Evolutionary conservation across 53 echinoderm and acorn worm genomes (phyloP).

Genomic region (Crossaster papposus): DNA sequence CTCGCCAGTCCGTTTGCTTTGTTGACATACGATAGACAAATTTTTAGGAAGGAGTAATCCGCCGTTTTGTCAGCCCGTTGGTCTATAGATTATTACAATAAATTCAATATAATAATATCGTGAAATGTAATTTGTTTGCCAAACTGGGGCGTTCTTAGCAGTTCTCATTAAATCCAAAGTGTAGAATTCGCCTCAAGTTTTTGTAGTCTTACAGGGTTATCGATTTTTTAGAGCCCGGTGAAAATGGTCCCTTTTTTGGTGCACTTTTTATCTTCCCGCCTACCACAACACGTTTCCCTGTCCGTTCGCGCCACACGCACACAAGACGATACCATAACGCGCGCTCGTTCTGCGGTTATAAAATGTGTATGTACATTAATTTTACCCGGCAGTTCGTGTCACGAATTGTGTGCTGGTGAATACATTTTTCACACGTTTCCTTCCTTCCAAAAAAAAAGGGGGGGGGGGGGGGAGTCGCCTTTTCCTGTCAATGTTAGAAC

Average conservation of each 20-base stretch:
- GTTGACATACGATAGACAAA: no score
- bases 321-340: no score
- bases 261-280: background rate
- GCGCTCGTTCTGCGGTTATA: background rate
- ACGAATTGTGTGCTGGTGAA: slow-evolving; percentile 35
- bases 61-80: no score
- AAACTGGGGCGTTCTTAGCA: no score
- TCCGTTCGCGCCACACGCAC: no score
- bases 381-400: slow-evolving; percentile 39
- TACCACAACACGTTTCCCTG: no score
- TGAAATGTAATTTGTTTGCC: no score
- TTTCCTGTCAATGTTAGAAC: slow-evolving; percentile 8
- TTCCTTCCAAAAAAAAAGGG: slow-evolving; percentile 2
- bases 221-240: background rate
- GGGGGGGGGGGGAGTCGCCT: background rate
- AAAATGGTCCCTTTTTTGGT: background rate
- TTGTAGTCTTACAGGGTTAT: background rate
- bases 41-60: no score
- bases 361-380: slow-evolving; percentile 31
- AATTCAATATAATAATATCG: no score
- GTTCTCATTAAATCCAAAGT: background rate
- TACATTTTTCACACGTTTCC: slow-evolving; percentile 44
- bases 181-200: background rate
- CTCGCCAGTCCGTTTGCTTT: no score
- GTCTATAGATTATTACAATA: no score